Conservation (phyloP, 64 coral and sea anemone genomes). For the Pachyseris speciosa region DNA sequence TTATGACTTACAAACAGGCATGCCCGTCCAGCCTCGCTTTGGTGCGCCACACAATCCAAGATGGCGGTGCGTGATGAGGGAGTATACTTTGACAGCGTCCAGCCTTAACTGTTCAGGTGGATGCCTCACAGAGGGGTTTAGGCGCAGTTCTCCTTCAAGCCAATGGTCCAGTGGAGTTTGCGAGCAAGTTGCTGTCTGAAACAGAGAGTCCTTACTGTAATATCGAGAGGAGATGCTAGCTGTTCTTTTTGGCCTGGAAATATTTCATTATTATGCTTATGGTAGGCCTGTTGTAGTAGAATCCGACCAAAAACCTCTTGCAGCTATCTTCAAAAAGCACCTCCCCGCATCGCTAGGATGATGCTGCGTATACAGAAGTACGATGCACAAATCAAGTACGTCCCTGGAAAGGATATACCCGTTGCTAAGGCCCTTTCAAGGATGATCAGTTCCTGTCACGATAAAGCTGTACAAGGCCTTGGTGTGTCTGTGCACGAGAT, state of each 20-base stretch:
- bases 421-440: constrained; percentile 53
- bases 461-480: constrained; percentile 28
- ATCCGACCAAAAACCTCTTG: constrained; percentile 21
- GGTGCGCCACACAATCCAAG: too few species aligned
- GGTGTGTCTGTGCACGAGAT: constrained; percentile 48
- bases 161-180: constrained; percentile 23
- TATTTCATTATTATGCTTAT: constrained; percentile 27
- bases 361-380: constrained; percentile 55
- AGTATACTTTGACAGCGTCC: constrained; percentile 24
- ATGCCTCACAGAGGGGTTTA: constrained; percentile 15
- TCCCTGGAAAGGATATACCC: constrained; percentile 49
- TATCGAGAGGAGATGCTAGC: constrained; percentile 41
- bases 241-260: constrained; percentile 24
- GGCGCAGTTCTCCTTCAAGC: constrained; percentile 33
- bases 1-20: too few species aligned
- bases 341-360: constrained; percentile 68
- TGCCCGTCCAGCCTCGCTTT: too few species aligned
- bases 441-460: constrained; percentile 26
- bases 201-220: constrained; percentile 15
- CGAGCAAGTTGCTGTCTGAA: constrained; percentile 19
- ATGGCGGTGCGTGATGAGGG: too few species aligned
- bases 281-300: constrained; percentile 19
- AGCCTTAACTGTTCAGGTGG: constrained; percentile 42
- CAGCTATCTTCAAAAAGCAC: constrained; percentile 55
- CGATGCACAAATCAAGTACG: constrained; percentile 43